A percentile compares a stretch with the other conserved stretches of the same genome.
Conservation (phyloP, 2,888 invertebrate species). For the Coenonympha arcania region DNA sequence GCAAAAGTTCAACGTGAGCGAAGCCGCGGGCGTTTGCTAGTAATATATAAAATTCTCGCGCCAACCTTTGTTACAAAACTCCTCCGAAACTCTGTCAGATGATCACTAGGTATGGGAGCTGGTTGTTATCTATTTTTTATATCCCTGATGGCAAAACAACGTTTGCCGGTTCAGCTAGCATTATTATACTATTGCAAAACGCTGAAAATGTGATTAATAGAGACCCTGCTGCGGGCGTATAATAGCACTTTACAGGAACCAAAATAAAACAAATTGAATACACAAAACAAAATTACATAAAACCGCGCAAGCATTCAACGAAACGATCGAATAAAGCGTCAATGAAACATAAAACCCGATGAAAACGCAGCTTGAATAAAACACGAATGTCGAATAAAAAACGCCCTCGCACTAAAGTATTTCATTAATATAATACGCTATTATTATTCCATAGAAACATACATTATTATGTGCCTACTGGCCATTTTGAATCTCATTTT, state of each 20-base stretch:
- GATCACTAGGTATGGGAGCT: too few species aligned
- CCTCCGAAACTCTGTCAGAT: too few species aligned
- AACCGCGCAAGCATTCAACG: slow-evolving; percentile 44
- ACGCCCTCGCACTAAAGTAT: slow-evolving; percentile 43
- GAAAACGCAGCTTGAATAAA: slow-evolving; percentile 21
- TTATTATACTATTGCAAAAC: neutral
- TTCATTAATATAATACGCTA: slow-evolving; percentile 55
- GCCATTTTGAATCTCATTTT: slow-evolving; percentile 59
- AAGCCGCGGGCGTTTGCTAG: too few species aligned
- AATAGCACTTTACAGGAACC: neutral
- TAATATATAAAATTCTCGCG: too few species aligned
- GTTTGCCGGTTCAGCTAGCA: too few species aligned
- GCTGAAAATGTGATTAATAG: neutral
- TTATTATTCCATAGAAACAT: slow-evolving; percentile 41
- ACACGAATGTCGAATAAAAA: slow-evolving; percentile 31
- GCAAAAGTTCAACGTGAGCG: too few species aligned
- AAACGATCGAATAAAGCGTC: slow-evolving; percentile 36
- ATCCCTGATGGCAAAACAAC: too few species aligned
- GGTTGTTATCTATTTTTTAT: too few species aligned
- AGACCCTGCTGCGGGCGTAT: neutral
- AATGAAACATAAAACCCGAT: slow-evolving; percentile 36
- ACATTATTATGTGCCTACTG: slow-evolving; percentile 46
- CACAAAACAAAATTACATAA: slow-evolving; percentile 30
- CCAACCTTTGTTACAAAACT: too few species aligned
- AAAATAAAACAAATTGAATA: slow-evolving; percentile 17